phyloP scores from a whole-genome alignment of 1,140 invertebrate genomes.

The Drosophila paulistorum region DNA sequence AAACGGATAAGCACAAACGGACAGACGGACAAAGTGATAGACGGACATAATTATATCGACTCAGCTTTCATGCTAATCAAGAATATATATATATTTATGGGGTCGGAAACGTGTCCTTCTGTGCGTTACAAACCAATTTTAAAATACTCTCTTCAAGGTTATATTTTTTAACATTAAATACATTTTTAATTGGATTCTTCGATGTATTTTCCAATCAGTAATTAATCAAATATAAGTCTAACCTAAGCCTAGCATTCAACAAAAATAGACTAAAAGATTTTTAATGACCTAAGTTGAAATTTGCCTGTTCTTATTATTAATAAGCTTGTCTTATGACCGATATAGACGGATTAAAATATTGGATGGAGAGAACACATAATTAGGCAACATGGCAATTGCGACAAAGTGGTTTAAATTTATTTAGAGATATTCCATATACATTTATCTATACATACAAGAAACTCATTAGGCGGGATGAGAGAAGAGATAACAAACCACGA shows the following conservation, averaged over 20 bases:
- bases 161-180: neutral
- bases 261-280: slow-evolving; percentile 5
- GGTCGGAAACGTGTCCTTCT: too few species aligned
- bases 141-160: too few species aligned
- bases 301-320: neutral
- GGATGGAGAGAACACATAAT: slow-evolving; percentile 3
- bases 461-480: slow-evolving; percentile 6
- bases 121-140: too few species aligned
- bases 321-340: neutral
- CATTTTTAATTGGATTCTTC: neutral
- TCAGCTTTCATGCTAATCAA: too few species aligned
- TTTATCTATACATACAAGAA: neutral
- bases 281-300: neutral
- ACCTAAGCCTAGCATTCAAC: neutral
- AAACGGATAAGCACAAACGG: too few species aligned
- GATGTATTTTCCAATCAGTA: slow-evolving; percentile 1
- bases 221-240: neutral
- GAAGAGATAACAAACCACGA: neutral
- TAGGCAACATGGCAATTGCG: slow-evolving; percentile 7
- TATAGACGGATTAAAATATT: slow-evolving; percentile 10
- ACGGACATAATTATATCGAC: too few species aligned
- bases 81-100: too few species aligned
- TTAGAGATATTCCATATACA: neutral
- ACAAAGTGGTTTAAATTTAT: slow-evolving; percentile 2
- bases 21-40: too few species aligned